Conservation (phyloP, 2,113 vertebrate species). For the Prunella himalayana region DNA sequence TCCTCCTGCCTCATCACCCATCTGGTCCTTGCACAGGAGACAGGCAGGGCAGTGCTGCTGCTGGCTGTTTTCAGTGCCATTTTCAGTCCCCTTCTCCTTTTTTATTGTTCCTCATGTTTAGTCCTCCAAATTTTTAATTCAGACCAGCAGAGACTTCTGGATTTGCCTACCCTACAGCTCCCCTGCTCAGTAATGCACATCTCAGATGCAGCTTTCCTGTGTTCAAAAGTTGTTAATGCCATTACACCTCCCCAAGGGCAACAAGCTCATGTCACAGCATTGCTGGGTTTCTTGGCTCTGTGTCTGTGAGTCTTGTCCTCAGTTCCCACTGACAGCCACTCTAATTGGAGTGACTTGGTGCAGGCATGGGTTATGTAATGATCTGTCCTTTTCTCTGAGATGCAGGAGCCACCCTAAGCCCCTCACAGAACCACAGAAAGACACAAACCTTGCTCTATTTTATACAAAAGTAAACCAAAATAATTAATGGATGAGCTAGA, state of each 20-base stretch:
- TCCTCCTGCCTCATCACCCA: neutral
- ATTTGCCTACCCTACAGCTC: neutral
- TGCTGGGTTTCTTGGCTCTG: neutral
- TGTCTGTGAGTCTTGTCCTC: neutral
- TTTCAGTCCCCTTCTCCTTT: neutral
- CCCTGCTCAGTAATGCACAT: neutral
- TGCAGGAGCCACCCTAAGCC: neutral
- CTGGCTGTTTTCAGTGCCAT: neutral
- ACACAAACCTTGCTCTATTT: neutral
- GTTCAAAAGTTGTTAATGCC: slow-evolving; percentile 6
- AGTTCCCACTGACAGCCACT: neutral
- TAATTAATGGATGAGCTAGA: slow-evolving; percentile 23
- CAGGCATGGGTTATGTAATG: neutral
- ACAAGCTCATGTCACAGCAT: neutral
- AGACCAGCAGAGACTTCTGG: neutral
- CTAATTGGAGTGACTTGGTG: neutral
- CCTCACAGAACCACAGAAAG: rapidly evolving
- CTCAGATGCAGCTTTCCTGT: neutral
- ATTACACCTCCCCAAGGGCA: slow-evolving; percentile 51
- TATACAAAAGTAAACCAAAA: slow-evolving; percentile 13
- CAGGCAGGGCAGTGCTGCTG: neutral
- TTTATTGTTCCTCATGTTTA: neutral
- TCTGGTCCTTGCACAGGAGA: rapidly evolving
- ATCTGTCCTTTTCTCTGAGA: neutral
- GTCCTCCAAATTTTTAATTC: neutral